Base-by-base conservation (phyloP, 2,113 vertebrate genomes). In the Dissostichus mawsoni region DNA sequence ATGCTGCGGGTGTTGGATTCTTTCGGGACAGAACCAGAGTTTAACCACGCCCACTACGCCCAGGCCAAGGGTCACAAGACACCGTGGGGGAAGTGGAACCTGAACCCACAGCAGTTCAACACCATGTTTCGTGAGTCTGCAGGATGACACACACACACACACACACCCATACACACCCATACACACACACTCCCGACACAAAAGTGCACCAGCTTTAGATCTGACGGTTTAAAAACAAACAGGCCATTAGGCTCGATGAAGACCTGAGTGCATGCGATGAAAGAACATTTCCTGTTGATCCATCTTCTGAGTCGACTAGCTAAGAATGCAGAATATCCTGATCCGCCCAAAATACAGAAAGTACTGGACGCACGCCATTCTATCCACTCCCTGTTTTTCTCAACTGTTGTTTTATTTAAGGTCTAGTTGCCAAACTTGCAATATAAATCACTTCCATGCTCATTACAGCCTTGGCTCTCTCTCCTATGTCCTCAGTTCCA, bases 61-160 rank as follows among this genome's bases (percentile, higher is more conserved):
- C 98, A 99, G 89, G 97, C 97, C 4, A 99, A 99, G 93, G 98
- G 98, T 29, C 98, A 99, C 92, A 99, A 99, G 93, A 99, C 98
- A 0, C 98, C 98, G 0, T 99, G 98, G 98, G 98, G 98, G 52
- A 99, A 99, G 92, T 99, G 98, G 98, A 99, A 99, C 93, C 96
- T 99, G 77, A 99, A 99, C 92, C 98, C 97, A 0, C 98, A 99
- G 83, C 98, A 99, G 92, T 99, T 99, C 92, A 99, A 99, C 89
- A 99, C 98, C 69, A 99, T 99, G 98, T 99, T 99, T 89, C 98
- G 98, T 99, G 95, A 98, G 98, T 98, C 2, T 0, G 1, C 25
- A 50, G 47, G 17, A 18, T 9, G 2, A 36, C 36, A 36, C 36
- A 36, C 36, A 36, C 36, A 36, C 36, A 36, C 36, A 20, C 1